A percentile compares a stretch with the other conserved stretches of the same genome.
phyloP scores from a whole-genome alignment of 2,797 vertebrate species.

The Atherinosoma microstoma region DNA sequence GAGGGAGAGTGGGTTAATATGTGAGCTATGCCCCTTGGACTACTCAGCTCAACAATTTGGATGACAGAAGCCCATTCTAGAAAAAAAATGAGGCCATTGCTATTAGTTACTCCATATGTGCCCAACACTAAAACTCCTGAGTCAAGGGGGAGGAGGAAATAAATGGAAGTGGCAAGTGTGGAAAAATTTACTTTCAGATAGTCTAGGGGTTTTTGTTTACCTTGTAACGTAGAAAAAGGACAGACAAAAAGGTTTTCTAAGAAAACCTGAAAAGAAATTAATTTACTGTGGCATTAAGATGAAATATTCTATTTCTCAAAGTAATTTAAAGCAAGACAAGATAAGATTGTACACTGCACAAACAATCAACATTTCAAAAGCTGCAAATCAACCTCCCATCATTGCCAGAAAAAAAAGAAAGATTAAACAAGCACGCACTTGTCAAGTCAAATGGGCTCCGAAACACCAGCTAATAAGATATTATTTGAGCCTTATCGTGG shows the following conservation, averaged over 20 bases:
- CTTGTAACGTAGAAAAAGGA: neutral
- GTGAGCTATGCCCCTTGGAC: conserved; percentile 41
- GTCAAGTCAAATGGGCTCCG: too few species aligned
- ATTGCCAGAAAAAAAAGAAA: too few species aligned
- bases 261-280: too few species aligned
- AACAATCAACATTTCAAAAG: too few species aligned
- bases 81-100: conserved; percentile 35
- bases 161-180: conserved; percentile 1
- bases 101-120: conserved; percentile 34
- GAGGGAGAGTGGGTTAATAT: conserved; percentile 51
- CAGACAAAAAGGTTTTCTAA: neutral
- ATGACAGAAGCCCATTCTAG: conserved; percentile 27
- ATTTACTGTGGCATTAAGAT: too few species aligned
- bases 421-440: too few species aligned
- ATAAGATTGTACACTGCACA: too few species aligned
- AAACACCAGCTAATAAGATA: too few species aligned
- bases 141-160: conserved; percentile 33
- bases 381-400: too few species aligned
- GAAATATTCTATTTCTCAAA: too few species aligned
- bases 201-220: conserved; percentile 4
- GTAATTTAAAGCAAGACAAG: too few species aligned
- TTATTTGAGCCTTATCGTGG: too few species aligned
- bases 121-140: conserved; percentile 34
- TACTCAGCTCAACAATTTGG: conserved; percentile 39
- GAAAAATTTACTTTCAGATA: neutral